Percentiles rank a stretch among this genome's conserved stretches.
These are phyloP conservation scores for Tetramorium parvispinum DNA, from an alignment of 1,140 invertebrate genomes.

Conservation along the genomic window DNA sequence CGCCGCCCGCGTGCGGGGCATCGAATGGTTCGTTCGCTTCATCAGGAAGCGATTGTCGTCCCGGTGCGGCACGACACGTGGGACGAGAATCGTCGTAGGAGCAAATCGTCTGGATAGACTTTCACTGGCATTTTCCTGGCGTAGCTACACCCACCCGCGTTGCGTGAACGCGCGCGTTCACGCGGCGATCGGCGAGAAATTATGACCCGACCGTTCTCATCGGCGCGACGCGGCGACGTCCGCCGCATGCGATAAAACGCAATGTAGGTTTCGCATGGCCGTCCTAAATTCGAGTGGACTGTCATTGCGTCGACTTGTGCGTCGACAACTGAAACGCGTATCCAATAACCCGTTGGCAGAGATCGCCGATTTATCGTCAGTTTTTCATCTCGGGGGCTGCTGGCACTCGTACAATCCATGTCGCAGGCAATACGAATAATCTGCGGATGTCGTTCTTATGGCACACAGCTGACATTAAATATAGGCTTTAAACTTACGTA, in stretches of 20 bases:
- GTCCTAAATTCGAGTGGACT: slow-evolving; percentile 4
- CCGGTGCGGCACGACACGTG: slow-evolving; percentile 60
- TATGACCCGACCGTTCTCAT: slow-evolving; percentile 72
- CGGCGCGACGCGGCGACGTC: slow-evolving; percentile 63
- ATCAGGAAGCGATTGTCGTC: slow-evolving; percentile 76
- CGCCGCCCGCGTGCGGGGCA: neutral
- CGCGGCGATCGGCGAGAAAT: slow-evolving; percentile 74
- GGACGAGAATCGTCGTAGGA: slow-evolving; percentile 72
- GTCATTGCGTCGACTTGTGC: slow-evolving; percentile 9
- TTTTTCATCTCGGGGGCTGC: neutral
- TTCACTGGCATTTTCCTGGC: slow-evolving; percentile 75
- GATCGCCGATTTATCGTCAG: slow-evolving; percentile 30
- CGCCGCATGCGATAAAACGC: slow-evolving; percentile 61
- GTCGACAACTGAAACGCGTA: slow-evolving; percentile 22
- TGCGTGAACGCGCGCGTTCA: slow-evolving; percentile 18
- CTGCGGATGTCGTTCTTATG: neutral
- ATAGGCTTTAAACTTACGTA: neutral
- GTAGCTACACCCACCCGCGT: slow-evolving; percentile 69
- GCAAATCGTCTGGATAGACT: slow-evolving; percentile 74
- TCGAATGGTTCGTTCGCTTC: slow-evolving; percentile 71
- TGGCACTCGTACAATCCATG: neutral
- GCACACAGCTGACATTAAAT: slow-evolving; percentile 16
- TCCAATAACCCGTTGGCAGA: slow-evolving; percentile 20
- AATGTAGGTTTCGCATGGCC: slow-evolving; percentile 52
- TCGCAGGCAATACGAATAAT: neutral